Evolutionary conservation across 2,113 vertebrate species (phyloP), one percentile per base, ranked within the genome.

Genomic region (Spea bombifrons): DNA sequence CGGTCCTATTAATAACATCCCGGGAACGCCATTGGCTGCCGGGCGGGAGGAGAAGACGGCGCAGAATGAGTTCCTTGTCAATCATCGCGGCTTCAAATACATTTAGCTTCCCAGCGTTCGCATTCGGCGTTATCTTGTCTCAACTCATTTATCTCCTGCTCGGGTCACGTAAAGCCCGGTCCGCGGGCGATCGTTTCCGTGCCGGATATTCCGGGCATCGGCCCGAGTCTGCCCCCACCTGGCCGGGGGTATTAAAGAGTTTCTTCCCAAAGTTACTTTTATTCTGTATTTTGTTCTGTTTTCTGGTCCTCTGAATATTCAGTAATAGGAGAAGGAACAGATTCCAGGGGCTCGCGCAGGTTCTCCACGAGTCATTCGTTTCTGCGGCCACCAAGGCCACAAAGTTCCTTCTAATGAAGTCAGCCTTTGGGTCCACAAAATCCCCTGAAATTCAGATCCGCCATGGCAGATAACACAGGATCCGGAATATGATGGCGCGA

Each of bases 1-100:
- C 59, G n/a, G 17, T 70, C 45, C 75, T 76, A 76, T 69, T 69
- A 76, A 76, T 76, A 76, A 59, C 75, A 69, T 10, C 48, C 52
- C 69, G 75, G 75, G 75, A 69, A 71, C 69, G 69, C 69, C 44
- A 69, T n/a, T 13, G 66, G 66, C 75, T 76, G 75, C 59, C 75
- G 61, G 66, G 8, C 66, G 59, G 43, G n/a, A 16, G 75, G 75
- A 76, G 12, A 65, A 67, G 13, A 55, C 67, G 65, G 44, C 7
- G 10, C 75, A 76, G 75, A 69, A 43, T 76, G 57, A 69, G 66
- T 67, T 46, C 52, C 17, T 59, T 61, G 75, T 76, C 75, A 76
- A 68, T 76, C 75, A 69, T 17, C 17, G 10, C n/a, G 53, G 8
- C 65, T 55, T 76, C 75, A 59, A 57, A 76, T 76, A 69, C 30